Evolutionary conservation across 35 echinoderm and acorn worm species (phyloP).

Genomic region (Diadema setosum): DNA sequence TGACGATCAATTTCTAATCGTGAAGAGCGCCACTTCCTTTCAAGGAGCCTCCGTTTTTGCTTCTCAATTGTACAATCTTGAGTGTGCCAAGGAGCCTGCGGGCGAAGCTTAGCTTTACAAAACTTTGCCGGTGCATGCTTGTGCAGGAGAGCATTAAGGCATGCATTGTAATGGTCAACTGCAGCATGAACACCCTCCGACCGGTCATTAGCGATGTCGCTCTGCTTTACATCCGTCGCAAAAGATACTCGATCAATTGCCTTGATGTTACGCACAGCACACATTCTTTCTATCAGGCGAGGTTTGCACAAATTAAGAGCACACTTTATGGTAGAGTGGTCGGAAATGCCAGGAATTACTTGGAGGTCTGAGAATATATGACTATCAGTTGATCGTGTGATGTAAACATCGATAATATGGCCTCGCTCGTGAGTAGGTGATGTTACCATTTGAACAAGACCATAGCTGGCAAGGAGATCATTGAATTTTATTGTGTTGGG

Average conservation of each 20-base stretch:
- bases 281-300: neutral
- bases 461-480: too few relatives aligned
- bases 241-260: neutral
- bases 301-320: neutral
- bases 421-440: too few relatives aligned
- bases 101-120: neutral
- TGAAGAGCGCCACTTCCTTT: constrained; percentile 18
- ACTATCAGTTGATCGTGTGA: neutral
- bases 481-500: too few relatives aligned
- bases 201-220: neutral
- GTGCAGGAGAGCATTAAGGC: neutral
- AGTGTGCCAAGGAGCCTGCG: neutral
- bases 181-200: too few relatives aligned
- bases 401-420: too few relatives aligned
- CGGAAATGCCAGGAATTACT: neutral
- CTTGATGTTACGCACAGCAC: neutral
- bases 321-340: neutral
- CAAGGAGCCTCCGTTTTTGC: neutral
- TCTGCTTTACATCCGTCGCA: neutral
- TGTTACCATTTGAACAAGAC: too few relatives aligned
- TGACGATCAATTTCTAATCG: constrained; percentile 25
- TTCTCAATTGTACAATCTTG: neutral
- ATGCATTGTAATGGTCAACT: too few relatives aligned
- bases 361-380: neutral
- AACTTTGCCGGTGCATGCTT: neutral